phyloP scores from a whole-genome alignment of 2,888 invertebrate species.

The Trisateles emortualis region DNA sequence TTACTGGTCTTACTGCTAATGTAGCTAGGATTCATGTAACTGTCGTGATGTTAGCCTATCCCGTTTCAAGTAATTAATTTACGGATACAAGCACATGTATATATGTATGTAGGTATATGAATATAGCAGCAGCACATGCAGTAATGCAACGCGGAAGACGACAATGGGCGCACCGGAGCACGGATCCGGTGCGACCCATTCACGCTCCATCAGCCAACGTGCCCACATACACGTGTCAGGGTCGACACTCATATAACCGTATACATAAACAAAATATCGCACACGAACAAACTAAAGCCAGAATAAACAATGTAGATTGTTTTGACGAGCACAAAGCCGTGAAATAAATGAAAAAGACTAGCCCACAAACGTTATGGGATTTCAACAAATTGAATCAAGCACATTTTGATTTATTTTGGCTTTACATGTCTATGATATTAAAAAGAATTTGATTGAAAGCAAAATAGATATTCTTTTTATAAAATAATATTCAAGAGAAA shows the following conservation, averaged over 20 bases:
- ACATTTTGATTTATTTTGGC: constrained; percentile 32
- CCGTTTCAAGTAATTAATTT: constrained; percentile 22
- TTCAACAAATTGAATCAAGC: constrained; percentile 34
- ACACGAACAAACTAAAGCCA: constrained; percentile 17
- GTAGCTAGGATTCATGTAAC: constrained; percentile 10
- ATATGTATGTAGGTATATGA: constrained; percentile 13
- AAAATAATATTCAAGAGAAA: background rate
- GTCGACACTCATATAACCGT: constrained; percentile 35
- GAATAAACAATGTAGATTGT: constrained; percentile 38
- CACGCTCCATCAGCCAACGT: constrained; percentile 76
- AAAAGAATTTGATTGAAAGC: background rate
- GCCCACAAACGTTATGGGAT: constrained; percentile 21
- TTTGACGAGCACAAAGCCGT: constrained; percentile 35
- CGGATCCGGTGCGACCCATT: constrained; percentile 76
- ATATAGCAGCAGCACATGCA: constrained; percentile 23
- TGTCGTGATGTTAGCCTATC: constrained; percentile 9
- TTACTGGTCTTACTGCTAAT: no score
- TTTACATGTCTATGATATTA: constrained; percentile 24
- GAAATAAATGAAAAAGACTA: constrained; percentile 36
- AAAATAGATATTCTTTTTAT: background rate
- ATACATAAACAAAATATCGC: constrained; percentile 22
- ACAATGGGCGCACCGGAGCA: constrained; percentile 78
- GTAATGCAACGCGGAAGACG: constrained; percentile 73
- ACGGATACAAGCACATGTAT: constrained; percentile 9
- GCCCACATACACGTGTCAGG: constrained; percentile 53